Evolutionary conservation across 2,888 invertebrate genomes (phyloP).

Genomic region (Eledone cirrhosa): DNA sequence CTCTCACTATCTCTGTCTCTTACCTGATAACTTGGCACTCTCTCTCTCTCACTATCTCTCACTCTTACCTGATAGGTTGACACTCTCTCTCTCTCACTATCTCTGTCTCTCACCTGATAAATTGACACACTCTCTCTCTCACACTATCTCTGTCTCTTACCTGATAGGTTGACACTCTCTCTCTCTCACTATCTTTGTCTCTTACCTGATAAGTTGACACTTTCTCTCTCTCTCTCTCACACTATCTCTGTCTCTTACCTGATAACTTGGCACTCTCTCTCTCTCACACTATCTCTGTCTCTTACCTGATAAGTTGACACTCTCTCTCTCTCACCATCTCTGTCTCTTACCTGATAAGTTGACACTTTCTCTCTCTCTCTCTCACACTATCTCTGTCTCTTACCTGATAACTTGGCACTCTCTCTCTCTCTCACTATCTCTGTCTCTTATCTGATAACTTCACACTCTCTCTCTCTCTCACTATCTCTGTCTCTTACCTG

Average conservation of each 20-base stretch:
- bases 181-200: no score
- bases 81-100: constrained; percentile 37
- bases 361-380: no score
- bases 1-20: no score
- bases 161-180: constrained; percentile 54
- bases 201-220: constrained; percentile 57
- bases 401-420: constrained; percentile 58
- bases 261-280: constrained; percentile 49
- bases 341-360: constrained; percentile 52
- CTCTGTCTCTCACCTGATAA: constrained; percentile 55
- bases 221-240: no score
- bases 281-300: no score
- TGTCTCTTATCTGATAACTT: constrained; percentile 52
- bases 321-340: constrained; percentile 28
- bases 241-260: constrained; percentile 41
- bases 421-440: no score
- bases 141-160: no score
- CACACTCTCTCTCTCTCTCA: constrained; percentile 42
- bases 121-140: constrained; percentile 40
- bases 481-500: constrained; percentile 52
- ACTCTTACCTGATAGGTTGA: constrained; percentile 54
- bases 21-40: constrained; percentile 58
- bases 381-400: background rate
- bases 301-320: constrained; percentile 57
- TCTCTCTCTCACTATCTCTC: no score